phyloP scores from a whole-genome alignment of 2,888 invertebrate species.

The Nomada lathburiana region DNA sequence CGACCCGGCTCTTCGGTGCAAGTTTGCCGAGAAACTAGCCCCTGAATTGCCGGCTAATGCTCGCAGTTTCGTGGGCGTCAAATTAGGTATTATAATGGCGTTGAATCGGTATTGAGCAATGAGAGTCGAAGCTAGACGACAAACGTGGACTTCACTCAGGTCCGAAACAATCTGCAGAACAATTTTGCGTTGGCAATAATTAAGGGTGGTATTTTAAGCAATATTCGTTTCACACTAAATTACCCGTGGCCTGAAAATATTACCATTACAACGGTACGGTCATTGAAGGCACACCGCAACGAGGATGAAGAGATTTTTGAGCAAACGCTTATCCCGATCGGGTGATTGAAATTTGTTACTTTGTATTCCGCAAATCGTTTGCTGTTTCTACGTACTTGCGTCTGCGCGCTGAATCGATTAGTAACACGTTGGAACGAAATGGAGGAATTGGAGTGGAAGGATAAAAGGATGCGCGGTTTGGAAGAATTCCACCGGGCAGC shows the following conservation, averaged over 20 bases:
- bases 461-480: conserved; percentile 14
- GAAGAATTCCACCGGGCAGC: conserved; percentile 13
- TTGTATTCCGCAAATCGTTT: neutral
- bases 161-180: conserved; percentile 45
- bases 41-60: conserved; percentile 70
- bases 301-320: neutral
- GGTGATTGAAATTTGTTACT: neutral
- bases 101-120: conserved; percentile 65
- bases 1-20: conserved; percentile 57
- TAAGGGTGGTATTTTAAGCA: conserved; percentile 61
- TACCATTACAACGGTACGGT: neutral
- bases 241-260: conserved; percentile 49
- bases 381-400: neutral
- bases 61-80: conserved; percentile 66
- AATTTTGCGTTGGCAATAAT: conserved; percentile 63
- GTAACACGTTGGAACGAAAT: neutral
- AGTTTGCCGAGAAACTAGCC: conserved; percentile 67
- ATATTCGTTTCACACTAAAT: conserved; percentile 10
- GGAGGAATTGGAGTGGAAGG: conserved; percentile 4
- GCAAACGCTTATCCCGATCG: neutral
- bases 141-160: neutral
- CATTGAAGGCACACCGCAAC: conserved; percentile 23
- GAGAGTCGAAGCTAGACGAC: conserved; percentile 14
- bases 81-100: conserved; percentile 81
- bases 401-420: conserved; percentile 25